Conservation (phyloP, 2,797 vertebrate genomes). For the Buphagus erythrorhynchus region DNA sequence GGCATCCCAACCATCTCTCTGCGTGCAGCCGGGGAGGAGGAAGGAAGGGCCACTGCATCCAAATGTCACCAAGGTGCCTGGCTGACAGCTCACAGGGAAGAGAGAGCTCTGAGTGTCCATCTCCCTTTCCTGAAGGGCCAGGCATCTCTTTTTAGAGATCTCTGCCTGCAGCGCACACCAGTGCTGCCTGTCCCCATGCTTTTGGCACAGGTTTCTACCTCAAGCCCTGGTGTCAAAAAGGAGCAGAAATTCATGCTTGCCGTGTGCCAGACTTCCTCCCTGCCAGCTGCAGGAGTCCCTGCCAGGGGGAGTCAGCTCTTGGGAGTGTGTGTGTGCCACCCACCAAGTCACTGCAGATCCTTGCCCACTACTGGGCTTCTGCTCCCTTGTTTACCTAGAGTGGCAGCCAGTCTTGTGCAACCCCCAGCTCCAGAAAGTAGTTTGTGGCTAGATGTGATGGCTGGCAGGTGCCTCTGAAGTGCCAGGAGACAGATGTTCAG, state of each 20-base stretch:
- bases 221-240: background rate
- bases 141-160: background rate
- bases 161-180: background rate
- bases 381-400: accelerated
- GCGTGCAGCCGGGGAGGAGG: accelerated
- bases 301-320: background rate
- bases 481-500: background rate
- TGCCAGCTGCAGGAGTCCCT: background rate
- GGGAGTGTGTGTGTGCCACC: background rate
- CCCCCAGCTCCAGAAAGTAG: background rate
- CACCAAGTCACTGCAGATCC: background rate
- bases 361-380: background rate
- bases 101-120: background rate
- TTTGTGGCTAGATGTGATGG: background rate
- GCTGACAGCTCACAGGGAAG: background rate
- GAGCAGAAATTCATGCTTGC: background rate
- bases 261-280: background rate
- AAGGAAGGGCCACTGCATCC: background rate
- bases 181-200: background rate
- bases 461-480: background rate
- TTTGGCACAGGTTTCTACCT: background rate
- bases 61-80: background rate
- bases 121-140: background rate
- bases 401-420: background rate
- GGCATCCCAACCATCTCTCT: slow-evolving; percentile 20